phyloP scores from a whole-genome alignment of 2,797 vertebrate genomes.

The Labeo calbasu region DNA sequence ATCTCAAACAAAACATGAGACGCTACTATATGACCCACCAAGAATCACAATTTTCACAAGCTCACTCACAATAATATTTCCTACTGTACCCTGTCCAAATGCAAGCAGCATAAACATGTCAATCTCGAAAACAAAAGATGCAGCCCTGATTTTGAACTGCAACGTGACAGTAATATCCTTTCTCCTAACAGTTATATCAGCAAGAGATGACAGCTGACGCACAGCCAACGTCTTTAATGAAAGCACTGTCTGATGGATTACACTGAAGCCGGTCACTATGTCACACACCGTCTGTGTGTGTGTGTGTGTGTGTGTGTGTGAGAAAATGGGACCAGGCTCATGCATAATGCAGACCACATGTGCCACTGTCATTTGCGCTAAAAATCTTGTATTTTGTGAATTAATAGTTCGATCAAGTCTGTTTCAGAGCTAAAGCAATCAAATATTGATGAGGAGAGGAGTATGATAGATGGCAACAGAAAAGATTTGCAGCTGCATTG shows the following conservation, averaged over 20 bases:
- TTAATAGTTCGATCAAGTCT: conserved; percentile 76
- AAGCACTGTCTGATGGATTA: conserved; percentile 75
- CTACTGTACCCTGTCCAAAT: background rate
- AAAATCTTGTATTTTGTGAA: conserved; percentile 68
- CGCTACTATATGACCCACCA: background rate
- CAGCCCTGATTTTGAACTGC: conserved; percentile 50
- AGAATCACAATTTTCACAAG: background rate
- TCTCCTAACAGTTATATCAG: conserved; percentile 39
- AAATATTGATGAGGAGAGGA: conserved; percentile 78
- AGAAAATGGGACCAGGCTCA: conserved; percentile 56
- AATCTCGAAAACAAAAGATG: conserved; percentile 16
- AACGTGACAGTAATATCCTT: conserved; percentile 53
- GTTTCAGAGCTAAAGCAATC: conserved; percentile 61
- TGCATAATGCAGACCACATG: conserved; percentile 77
- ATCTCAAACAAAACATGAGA: background rate
- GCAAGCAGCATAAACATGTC: background rate
- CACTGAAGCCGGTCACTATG: conserved; percentile 75
- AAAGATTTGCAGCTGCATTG: conserved; percentile 26
- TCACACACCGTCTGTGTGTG: conserved; percentile 57
- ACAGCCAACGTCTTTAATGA: conserved; percentile 67
- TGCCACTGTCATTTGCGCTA: conserved; percentile 70
- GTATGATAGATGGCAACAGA: conserved; percentile 62
- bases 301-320: conserved; percentile 57
- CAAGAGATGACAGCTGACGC: conserved; percentile 56
- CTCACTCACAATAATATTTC: background rate